Evolutionary conservation across 2,797 vertebrate species (phyloP), one percentile per base, ranked within the genome.

Genomic region (Anguilla obscura): DNA sequence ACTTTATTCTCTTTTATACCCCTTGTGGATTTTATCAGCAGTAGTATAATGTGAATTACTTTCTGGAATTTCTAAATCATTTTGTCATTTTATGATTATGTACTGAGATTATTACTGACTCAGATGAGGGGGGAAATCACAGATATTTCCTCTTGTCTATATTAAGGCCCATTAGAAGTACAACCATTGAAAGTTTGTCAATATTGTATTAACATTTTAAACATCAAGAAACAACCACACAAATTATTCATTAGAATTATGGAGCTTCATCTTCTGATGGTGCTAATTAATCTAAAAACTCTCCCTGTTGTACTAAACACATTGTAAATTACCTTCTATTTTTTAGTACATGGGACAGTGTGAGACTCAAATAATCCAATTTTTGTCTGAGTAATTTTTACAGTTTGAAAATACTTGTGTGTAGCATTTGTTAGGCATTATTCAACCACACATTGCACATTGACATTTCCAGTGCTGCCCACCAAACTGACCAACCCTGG

Each of bases 1-100:
- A 21, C 89, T 92, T 91, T 91, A 45, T 89, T 92, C 18, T 50
- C 84, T 82, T 60, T 9, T 87, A 69, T 87, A 50, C n/a, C 24
- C 3, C 10, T 45, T 14, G 16, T 5, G 54, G 79, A 63, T 18
- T 85, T 14, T 76, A 2, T 85, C 86, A 86, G 48, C 85, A 45
- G 83, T 66, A 88, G 87, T 87, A 63, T 18, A 52, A 80, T 85
- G 36, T 88, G 88, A 87, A 87, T 54, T 33, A 14, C 45, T 58
- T 48, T 40, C 36, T 88, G 48, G 48, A 87, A 52, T 6, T 33
- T 86, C 33, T 30, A 66, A n/a, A 8, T 24, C 1, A 8, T 66
- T 66, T 66, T n/a, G n/a, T 66, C 21, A 8, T 24, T 66, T 66
- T 66, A 66, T 8, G 21, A 66, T 24, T 66, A 6, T 8, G 7